Evolutionary conservation across 2,888 invertebrate genomes (phyloP).

Genomic region (Corbicula japonica): DNA sequence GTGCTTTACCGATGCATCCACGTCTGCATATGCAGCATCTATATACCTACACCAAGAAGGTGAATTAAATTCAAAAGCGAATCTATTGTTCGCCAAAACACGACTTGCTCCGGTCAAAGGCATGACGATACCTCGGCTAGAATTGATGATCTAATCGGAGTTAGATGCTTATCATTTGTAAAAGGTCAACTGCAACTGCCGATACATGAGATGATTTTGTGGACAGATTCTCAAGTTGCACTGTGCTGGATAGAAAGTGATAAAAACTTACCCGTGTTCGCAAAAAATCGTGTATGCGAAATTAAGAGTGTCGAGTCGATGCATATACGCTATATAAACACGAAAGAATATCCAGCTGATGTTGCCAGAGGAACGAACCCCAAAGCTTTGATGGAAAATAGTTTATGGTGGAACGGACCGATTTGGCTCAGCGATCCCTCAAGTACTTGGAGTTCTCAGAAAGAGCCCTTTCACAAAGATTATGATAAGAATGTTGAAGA

Average conservation of each 20-base stretch:
- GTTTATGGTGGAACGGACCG: slow-evolving; percentile 45
- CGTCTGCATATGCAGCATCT: slow-evolving; percentile 11
- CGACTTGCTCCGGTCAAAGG: slow-evolving; percentile 38
- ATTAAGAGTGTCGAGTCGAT: slow-evolving; percentile 13
- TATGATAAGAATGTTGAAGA: too few relatives aligned
- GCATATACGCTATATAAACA: slow-evolving; percentile 3
- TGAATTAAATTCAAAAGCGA: background rate
- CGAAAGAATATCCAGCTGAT: slow-evolving; percentile 38
- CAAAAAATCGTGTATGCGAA: slow-evolving; percentile 30
- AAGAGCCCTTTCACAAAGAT: too few relatives aligned
- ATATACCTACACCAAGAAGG: slow-evolving; percentile 31
- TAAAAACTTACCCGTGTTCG: slow-evolving; percentile 6
- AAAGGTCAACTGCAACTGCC: background rate
- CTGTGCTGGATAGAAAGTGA: slow-evolving; percentile 21
- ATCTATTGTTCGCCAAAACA: slow-evolving; percentile 45
- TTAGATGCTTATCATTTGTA: slow-evolving; percentile 24
- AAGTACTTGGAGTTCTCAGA: too few relatives aligned
- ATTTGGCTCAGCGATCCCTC: too few relatives aligned
- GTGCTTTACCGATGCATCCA: slow-evolving; percentile 33
- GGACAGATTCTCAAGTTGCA: background rate
- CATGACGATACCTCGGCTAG: slow-evolving; percentile 49
- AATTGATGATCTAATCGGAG: slow-evolving; percentile 45
- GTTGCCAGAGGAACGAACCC: slow-evolving; percentile 11
- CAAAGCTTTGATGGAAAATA: background rate
- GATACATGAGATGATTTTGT: background rate